Evolutionary conservation across 2,797 vertebrate genomes (phyloP).

Genomic region (Psittacula derbiana): DNA sequence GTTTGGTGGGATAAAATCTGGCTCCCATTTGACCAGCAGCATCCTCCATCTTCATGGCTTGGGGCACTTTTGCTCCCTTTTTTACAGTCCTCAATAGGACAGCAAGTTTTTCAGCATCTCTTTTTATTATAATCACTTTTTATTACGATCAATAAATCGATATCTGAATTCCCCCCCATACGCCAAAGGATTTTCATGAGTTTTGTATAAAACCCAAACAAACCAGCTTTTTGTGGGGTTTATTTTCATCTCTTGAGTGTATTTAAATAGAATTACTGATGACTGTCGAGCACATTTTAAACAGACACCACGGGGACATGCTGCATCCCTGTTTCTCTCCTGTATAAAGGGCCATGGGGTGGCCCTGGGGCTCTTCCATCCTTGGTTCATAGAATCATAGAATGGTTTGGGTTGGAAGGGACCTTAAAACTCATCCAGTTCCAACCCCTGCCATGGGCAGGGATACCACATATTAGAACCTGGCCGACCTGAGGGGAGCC

Average conservation of each 20-base stretch:
- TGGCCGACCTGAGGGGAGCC: not conserved
- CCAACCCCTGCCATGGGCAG: not conserved
- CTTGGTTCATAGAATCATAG: not conserved
- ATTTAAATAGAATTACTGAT: not conserved
- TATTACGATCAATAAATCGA: not conserved
- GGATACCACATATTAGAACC: not conserved
- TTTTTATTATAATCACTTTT: not conserved
- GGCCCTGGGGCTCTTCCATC: not conserved
- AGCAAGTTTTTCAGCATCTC: not conserved
- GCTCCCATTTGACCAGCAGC: not conserved
- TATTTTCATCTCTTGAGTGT: not conserved
- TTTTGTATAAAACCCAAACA: not conserved
- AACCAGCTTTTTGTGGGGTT: not conserved
- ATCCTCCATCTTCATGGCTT: not conserved
- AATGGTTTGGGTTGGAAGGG: not conserved
- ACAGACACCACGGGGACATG: fast-evolving
- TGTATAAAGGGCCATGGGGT: not conserved
- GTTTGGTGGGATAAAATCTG: not conserved
- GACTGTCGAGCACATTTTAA: not conserved
- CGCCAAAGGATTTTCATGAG: not conserved
- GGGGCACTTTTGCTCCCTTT: not conserved
- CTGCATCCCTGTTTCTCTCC: not conserved
- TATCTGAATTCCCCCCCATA: not conserved
- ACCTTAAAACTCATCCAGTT: not conserved
- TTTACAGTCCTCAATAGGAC: not conserved